phyloP scores from a whole-genome alignment of 2,113 vertebrate genomes.

The Anoplopoma fimbria region DNA sequence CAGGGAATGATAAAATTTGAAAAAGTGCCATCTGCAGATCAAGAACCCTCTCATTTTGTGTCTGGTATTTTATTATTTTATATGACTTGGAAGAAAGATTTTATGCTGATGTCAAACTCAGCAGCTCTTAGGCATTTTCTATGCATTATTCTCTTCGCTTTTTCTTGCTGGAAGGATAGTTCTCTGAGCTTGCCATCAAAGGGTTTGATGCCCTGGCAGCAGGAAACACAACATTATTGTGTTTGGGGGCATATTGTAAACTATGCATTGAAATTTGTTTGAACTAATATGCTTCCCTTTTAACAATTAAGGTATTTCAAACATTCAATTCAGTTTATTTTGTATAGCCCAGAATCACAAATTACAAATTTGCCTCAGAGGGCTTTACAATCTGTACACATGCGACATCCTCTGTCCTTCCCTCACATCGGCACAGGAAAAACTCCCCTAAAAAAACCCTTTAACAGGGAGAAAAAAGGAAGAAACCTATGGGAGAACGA shows the following conservation, averaged over 20 bases:
- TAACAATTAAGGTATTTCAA: not conserved
- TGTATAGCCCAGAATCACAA: too few species aligned
- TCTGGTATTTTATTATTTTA: not conserved
- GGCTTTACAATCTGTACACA: too few species aligned
- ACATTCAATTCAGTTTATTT: too few species aligned
- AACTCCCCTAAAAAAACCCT: too few species aligned
- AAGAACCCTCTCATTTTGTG: not conserved
- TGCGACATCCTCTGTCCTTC: too few species aligned
- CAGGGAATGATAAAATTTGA: not conserved
- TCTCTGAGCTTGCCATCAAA: not conserved
- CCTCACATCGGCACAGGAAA: too few species aligned
- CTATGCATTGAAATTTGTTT: not conserved
- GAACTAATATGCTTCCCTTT: not conserved
- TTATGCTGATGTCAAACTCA: not conserved
- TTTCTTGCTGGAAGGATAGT: not conserved
- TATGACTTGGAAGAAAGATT: not conserved
- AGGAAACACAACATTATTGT: not conserved
- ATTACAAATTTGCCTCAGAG: too few species aligned
- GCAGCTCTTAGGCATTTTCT: not conserved
- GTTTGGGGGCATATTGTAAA: not conserved
- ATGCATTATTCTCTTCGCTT: not conserved
- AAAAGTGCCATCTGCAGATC: not conserved
- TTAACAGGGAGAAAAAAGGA: too few species aligned
- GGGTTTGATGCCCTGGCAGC: not conserved
- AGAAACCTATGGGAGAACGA: too few species aligned